A percentile compares a stretch with the other conserved stretches of the same genome.
Conservation (phyloP, 2,113 vertebrate species). For the Dicaeum eximium region DNA sequence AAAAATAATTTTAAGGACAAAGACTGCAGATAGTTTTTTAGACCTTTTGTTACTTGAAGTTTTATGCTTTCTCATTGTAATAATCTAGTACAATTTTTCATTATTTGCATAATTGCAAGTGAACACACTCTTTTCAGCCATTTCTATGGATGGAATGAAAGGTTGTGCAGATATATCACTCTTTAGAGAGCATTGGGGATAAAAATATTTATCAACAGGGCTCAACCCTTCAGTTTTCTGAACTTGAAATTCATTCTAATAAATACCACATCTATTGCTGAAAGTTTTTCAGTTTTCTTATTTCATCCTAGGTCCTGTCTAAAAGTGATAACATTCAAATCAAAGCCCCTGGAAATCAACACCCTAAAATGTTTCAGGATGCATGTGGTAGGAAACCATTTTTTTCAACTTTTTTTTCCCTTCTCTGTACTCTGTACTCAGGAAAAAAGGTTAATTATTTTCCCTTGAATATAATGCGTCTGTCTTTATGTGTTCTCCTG, state of each 20-base stretch:
- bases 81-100: neutral
- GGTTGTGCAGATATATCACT: neutral
- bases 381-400: accelerated
- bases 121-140: neutral
- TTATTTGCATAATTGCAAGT: neutral
- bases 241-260: neutral
- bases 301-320: neutral
- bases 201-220: neutral
- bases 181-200: neutral
- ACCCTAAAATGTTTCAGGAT: neutral
- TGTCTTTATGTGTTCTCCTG: neutral
- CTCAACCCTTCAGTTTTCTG: neutral
- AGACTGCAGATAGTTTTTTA: neutral
- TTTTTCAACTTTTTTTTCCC: neutral
- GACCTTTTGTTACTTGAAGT: neutral
- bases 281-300: neutral
- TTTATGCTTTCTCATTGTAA: neutral
- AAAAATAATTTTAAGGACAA: neutral
- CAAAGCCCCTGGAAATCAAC: neutral
- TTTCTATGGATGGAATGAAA: neutral
- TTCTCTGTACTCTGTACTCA: neutral
- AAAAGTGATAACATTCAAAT: neutral
- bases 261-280: neutral
- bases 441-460: neutral
- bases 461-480: neutral